Conservation (phyloP, 2,888 invertebrate genomes). For the Antheraea yamamai region DNA sequence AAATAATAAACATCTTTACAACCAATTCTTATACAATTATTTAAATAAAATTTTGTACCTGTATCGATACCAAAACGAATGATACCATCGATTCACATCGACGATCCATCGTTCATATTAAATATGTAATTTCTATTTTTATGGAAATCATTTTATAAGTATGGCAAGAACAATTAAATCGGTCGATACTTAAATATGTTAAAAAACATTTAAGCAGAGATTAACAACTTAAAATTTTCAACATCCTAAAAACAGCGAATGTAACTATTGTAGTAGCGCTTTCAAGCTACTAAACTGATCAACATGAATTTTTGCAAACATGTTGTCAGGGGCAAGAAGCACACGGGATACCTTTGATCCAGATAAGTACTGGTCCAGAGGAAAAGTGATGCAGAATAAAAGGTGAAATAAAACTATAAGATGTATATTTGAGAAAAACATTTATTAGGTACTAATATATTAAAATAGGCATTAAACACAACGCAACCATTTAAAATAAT, state of each 20-base stretch:
- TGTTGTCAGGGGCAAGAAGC: too few species aligned
- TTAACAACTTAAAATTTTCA: neutral
- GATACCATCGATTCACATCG: neutral
- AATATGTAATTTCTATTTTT: neutral
- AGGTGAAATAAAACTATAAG: slow-evolving; percentile 22
- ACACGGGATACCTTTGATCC: too few species aligned
- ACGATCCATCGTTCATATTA: too few species aligned
- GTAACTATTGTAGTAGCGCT: too few species aligned
- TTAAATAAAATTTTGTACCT: neutral
- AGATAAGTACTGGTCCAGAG: too few species aligned
- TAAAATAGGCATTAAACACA: slow-evolving; percentile 74
- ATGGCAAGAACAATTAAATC: neutral
- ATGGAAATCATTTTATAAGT: neutral
- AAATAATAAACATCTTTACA: slow-evolving; percentile 4
- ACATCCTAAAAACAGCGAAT: too few species aligned
- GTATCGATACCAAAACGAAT: neutral
- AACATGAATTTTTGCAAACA: too few species aligned
- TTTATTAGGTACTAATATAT: slow-evolving; percentile 63
- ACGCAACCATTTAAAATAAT: slow-evolving; percentile 75
- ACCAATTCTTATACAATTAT: neutral
- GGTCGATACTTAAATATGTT: neutral
- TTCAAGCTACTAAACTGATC: too few species aligned
- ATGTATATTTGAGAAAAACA: slow-evolving; percentile 59
- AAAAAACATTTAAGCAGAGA: neutral
- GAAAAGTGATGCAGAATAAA: neutral